Base-by-base conservation (phyloP, 2,113 vertebrate species). In the Apistogramma diplotaenia region DNA sequence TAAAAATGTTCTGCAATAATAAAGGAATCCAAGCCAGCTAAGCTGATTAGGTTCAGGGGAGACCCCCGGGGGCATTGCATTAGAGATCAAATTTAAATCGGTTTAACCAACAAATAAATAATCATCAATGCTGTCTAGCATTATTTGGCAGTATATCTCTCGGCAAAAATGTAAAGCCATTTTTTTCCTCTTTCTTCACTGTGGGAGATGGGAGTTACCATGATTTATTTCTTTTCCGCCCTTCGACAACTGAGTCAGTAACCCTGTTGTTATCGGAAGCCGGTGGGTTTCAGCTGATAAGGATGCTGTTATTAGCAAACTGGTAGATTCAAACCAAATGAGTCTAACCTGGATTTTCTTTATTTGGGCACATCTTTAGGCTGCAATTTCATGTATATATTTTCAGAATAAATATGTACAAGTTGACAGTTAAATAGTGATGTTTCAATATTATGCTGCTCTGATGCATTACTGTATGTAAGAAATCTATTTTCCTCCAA, bases 71-170 rank as follows among this genome's bases (percentile, higher is more conserved):
- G 43, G 25, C 43, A 51, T n/a, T 51, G 1, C 25, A 70, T n/a
- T 51, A 40, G 65, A 31, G 43, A 70, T 25, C 43, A 70, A 70
- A 70, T 70, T 51, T 46, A 70, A 70, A 70, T 70, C 2, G 2
- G 18, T 70, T 70, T 51, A 70, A 70, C 65, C 43, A 70, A 70
- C 43, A 70, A 70, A 70, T 51, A 70, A 70, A 70, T 70, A 70
- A 51, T 13, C 65, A 70, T 70, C 65, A 70, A 8, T 51, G 43
- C n/a, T 31, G 23, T n/a, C 0, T 51, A 70, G 40, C 16, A n/a
- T 70, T 49, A 29, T 70, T 29, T 70, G 18, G 62, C 16, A 49
- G 62, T 29, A 29, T 31, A 70, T 70, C 10, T 49, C 0, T 70
- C 19, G 29, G 43, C 65, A 29, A 51, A 13, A 70, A 70, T 1